Base-by-base conservation (phyloP, 2,888 invertebrate species). In the Frankliniella fusca region DNA sequence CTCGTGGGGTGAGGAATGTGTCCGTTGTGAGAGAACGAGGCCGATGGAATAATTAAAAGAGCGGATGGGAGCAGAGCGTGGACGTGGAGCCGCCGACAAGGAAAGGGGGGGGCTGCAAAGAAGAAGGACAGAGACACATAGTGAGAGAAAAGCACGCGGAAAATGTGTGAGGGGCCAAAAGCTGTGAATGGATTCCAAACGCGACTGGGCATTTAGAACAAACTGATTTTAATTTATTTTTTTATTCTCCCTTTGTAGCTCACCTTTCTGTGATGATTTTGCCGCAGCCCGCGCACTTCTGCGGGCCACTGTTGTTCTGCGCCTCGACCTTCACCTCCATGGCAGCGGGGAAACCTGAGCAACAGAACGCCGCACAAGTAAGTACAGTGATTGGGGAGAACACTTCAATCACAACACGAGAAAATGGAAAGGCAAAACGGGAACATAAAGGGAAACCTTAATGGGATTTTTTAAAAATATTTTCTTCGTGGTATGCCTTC, bases 281-380 rank as follows among this genome's bases (percentile, higher is more conserved):
- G 88, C 94, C 94, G 89, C 97, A 97, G 61, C 96, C 97, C 82
- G 96, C 95, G 88, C 97, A 97, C 86, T 95, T 94, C 90, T 95
- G 92, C 83, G 90, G 91, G 82, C 89, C 88, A 83, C 88, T 88
- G 84, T 89, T 88, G 70, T 10, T 76, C 87, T 88, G 70, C 70
- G 70, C 27, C 70, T 76, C 70, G 23, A 76, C 27, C 27, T 76
- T 76, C 27, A 76, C 70, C 70, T 76, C 70, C 70, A 76, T 76
- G 27, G 70, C 70, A 3, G 10, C 27, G 23, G 23, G 12, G 27
- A 27, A 76, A 12, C 70, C 70, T 76, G 54, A 15, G 27, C 23
- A 76, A 12, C 23, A 76, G 23, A 20, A n/a, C 0, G 23, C 38
- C 38, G 5, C 5, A 38, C 38, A 38, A 38, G 38, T 38, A 38